phyloP scores from a whole-genome alignment of 1,140 invertebrate species.

The Zaprionus ghesquierei region DNA sequence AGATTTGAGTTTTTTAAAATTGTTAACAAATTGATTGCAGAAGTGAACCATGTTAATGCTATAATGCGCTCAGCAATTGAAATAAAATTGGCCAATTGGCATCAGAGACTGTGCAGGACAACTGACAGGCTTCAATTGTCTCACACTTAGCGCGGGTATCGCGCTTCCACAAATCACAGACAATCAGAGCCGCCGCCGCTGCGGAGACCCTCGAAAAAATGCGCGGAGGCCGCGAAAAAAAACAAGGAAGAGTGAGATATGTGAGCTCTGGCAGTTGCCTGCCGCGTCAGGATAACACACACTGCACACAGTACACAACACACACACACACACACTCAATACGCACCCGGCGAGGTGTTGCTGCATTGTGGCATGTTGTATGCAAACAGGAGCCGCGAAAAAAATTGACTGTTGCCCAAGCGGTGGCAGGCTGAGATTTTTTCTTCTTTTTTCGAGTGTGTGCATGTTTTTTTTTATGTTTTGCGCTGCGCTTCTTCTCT shows the following conservation, averaged over 20 bases:
- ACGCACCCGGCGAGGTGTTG: slow-evolving; percentile 52
- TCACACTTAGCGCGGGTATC: slow-evolving; percentile 1
- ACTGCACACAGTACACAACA: neutral
- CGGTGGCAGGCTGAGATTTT: neutral
- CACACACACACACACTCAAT: slow-evolving; percentile 11
- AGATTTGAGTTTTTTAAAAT: no score
- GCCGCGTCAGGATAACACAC: slow-evolving; percentile 50
- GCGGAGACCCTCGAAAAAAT: slow-evolving; percentile 35
- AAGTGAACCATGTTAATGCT: neutral
- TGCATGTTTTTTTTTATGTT: slow-evolving; percentile 20
- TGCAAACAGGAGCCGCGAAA: slow-evolving; percentile 40
- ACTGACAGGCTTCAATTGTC: slow-evolving; percentile 9
- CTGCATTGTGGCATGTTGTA: slow-evolving; percentile 34
- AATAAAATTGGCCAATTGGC: neutral
- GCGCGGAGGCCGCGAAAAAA: slow-evolving; percentile 22
- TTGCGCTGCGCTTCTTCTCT: slow-evolving; percentile 10
- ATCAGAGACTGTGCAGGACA: neutral
- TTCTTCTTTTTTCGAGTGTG: slow-evolving; percentile 10
- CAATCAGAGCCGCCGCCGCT: slow-evolving; percentile 53
- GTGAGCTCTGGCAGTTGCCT: slow-evolving; percentile 33
- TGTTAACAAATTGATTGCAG: no score
- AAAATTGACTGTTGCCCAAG: slow-evolving; percentile 45
- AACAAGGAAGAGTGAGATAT: slow-evolving; percentile 21
- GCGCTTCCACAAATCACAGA: slow-evolving; percentile 62
- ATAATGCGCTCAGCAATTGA: neutral